phyloP scores from a whole-genome alignment of 2,888 invertebrate species.

The Rhagonycha fulva region DNA sequence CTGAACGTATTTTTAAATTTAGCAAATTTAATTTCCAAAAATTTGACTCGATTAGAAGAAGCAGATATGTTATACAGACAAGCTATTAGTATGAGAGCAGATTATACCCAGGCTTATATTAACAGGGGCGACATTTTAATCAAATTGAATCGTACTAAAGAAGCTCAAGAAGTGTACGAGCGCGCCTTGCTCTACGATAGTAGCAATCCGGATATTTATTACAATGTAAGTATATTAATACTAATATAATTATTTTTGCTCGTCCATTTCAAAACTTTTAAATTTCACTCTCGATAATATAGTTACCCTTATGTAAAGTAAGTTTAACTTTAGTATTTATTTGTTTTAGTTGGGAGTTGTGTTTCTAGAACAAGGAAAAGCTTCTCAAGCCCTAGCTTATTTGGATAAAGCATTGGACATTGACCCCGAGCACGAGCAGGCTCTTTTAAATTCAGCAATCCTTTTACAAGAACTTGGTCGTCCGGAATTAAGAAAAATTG shows the following conservation, averaged over 20 bases:
- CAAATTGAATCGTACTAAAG: slow-evolving; percentile 90
- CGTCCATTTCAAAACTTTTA: not conserved
- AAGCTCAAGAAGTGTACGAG: slow-evolving; percentile 94
- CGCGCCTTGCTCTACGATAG: slow-evolving; percentile 90
- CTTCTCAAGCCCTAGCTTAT: slow-evolving; percentile 87
- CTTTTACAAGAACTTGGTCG: slow-evolving; percentile 88
- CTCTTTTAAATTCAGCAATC: slow-evolving; percentile 92
- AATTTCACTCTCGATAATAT: slow-evolving; percentile 12
- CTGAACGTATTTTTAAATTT: slow-evolving; percentile 94
- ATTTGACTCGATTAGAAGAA: slow-evolving; percentile 88
- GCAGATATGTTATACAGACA: slow-evolving; percentile 93
- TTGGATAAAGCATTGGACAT: slow-evolving; percentile 90
- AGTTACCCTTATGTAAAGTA: not conserved
- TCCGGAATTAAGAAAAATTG: slow-evolving; percentile 77
- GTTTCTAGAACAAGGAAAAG: slow-evolving; percentile 88
- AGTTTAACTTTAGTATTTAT: slow-evolving; percentile 8
- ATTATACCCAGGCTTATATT: slow-evolving; percentile 95
- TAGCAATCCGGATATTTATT: slow-evolving; percentile 92
- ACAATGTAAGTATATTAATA: slow-evolving; percentile 72
- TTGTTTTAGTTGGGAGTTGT: slow-evolving; percentile 85
- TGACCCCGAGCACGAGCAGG: slow-evolving; percentile 94
- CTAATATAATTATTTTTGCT: not conserved
- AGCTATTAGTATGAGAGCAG: slow-evolving; percentile 96
- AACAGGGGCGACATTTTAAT: slow-evolving; percentile 96
- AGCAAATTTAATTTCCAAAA: slow-evolving; percentile 92